Percentiles rank a stretch among this genome's conserved stretches.
Evolutionary conservation across 1,140 invertebrate species (phyloP).

Genomic region (Acromyrmex charruanus): DNA sequence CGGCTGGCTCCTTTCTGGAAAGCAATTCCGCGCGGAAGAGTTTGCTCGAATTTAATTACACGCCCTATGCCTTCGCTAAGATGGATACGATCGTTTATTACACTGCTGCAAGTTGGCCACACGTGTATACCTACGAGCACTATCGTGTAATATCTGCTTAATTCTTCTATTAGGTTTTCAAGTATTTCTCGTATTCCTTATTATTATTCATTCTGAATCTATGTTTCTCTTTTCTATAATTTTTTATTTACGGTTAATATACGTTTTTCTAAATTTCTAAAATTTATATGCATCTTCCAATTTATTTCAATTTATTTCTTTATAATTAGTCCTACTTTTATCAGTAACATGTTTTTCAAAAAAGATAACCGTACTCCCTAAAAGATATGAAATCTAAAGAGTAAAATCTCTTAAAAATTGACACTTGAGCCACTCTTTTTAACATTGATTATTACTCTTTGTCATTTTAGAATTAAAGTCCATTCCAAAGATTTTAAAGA

Average conservation of each 20-base stretch:
- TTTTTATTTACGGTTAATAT: background rate
- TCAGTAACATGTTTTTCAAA: too few species aligned
- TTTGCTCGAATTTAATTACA: slow-evolving; percentile 56
- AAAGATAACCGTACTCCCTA: too few species aligned
- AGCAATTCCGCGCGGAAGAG: slow-evolving; percentile 45
- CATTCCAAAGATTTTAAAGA: too few species aligned
- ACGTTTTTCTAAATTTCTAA: background rate
- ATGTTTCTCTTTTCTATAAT: background rate
- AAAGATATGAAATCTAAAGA: too few species aligned
- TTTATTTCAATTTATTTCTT: too few species aligned
- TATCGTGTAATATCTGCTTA: background rate
- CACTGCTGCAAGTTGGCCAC: slow-evolving; percentile 2
- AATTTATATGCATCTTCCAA: background rate
- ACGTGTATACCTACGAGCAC: background rate
- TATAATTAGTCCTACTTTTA: too few species aligned
- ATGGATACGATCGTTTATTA: slow-evolving; percentile 50
- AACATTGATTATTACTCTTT: too few species aligned
- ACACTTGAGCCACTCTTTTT: too few species aligned
- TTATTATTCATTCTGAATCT: background rate
- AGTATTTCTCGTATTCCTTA: background rate
- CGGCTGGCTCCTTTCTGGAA: slow-evolving; percentile 40
- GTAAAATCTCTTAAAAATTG: too few species aligned
- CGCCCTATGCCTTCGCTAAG: slow-evolving; percentile 46
- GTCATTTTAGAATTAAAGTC: too few species aligned
- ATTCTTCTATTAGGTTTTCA: background rate